Conservation (phyloP, 2,113 vertebrate genomes). For the Vulpes vulpes region DNA sequence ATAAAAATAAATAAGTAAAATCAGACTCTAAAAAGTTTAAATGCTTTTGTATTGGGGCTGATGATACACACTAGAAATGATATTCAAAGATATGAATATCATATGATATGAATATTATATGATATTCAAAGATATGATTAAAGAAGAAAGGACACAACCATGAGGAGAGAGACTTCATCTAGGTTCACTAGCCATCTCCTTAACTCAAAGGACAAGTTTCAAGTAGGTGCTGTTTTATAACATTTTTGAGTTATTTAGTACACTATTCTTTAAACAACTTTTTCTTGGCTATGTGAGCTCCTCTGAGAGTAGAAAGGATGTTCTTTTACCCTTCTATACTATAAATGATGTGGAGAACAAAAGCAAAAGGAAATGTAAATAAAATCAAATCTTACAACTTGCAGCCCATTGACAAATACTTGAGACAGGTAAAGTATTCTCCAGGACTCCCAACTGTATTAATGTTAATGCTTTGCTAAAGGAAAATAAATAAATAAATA, state of each 20-base stretch:
- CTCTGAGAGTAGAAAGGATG: background rate
- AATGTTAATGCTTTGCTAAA: background rate
- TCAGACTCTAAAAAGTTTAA: background rate
- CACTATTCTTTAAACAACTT: background rate
- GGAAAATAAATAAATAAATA: background rate
- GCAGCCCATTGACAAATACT: background rate
- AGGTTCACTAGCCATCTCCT: background rate
- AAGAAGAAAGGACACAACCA: background rate
- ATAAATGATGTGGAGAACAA: background rate
- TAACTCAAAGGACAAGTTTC: background rate
- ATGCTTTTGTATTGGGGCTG: background rate
- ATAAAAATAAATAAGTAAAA: too few species aligned
- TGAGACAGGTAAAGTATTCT: background rate
- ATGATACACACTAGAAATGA: background rate
- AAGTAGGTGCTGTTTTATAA: background rate
- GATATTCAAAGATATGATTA: background rate
- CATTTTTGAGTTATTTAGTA: background rate
- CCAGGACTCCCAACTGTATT: background rate
- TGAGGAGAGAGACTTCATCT: background rate
- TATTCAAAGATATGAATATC: too few species aligned
- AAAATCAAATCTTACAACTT: background rate
- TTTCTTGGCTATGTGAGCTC: background rate
- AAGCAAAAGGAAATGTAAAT: background rate
- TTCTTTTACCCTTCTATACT: background rate
- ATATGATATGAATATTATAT: too few species aligned